phyloP scores from a whole-genome alignment of 2,888 invertebrate genomes.

The Agriopis marginaria region DNA sequence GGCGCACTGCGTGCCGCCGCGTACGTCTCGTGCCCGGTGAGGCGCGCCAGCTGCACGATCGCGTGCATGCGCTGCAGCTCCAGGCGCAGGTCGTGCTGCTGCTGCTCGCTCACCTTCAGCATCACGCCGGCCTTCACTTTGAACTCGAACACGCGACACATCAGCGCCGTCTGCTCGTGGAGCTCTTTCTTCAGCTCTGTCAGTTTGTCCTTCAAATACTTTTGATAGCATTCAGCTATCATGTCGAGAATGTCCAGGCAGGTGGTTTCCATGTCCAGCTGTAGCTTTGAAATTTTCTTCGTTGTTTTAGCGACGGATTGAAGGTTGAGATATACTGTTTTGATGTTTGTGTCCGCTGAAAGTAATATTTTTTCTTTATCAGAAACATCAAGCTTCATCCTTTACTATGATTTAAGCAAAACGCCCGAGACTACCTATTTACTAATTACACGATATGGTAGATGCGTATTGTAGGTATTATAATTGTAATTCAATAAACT shows the following conservation, averaged over 20 bases:
- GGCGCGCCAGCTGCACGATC: constrained; percentile 62
- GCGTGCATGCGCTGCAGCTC: constrained; percentile 70
- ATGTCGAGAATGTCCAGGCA: constrained; percentile 64
- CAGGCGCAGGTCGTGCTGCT: constrained; percentile 66
- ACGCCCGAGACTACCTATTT: too few relatives aligned
- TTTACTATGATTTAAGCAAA: too few relatives aligned
- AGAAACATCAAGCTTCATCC: neutral
- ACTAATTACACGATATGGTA: too few relatives aligned
- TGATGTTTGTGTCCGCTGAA: constrained; percentile 49
- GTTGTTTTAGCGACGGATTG: constrained; percentile 39
- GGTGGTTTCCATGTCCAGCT: constrained; percentile 62
- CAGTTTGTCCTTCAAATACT: constrained; percentile 46
- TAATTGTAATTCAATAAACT: too few relatives aligned
- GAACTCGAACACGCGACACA: constrained; percentile 56
- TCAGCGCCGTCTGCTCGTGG: constrained; percentile 47
- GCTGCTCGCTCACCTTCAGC: constrained; percentile 71
- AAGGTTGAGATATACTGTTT: constrained; percentile 40
- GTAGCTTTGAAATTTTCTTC: constrained; percentile 56
- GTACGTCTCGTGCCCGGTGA: constrained; percentile 51
- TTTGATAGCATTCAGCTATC: constrained; percentile 57
- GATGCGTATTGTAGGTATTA: too few relatives aligned
- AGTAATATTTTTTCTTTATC: constrained; percentile 35
- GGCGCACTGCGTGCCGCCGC: constrained; percentile 26
- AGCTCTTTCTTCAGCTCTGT: constrained; percentile 50
- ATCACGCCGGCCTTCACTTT: constrained; percentile 43